phyloP scores from a whole-genome alignment of 2,888 invertebrate species.

The Prosopocoilus inquinatus region DNA sequence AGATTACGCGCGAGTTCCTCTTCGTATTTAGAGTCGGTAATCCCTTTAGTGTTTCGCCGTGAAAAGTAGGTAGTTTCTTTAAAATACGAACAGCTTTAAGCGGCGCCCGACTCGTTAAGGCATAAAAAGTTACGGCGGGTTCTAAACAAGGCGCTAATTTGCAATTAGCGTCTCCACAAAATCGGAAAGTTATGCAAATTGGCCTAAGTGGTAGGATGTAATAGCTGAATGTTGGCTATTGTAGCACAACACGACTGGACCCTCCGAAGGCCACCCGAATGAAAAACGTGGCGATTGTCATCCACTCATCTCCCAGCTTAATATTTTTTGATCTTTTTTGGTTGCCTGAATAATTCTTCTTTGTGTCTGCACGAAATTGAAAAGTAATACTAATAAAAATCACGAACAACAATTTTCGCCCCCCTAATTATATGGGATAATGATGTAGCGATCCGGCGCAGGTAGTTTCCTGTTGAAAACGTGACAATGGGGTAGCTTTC shows the following conservation, averaged over 20 bases:
- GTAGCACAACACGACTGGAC: slow-evolving; percentile 11
- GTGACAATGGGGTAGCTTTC: slow-evolving; percentile 38
- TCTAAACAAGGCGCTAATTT: slow-evolving; percentile 24
- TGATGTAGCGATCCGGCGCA: slow-evolving; percentile 7
- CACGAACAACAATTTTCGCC: no score
- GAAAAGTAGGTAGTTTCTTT: no score
- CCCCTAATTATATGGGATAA: not conserved
- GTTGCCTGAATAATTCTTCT: slow-evolving; percentile 13
- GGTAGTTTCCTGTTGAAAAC: slow-evolving; percentile 32
- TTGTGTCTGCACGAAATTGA: not conserved
- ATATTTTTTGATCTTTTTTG: not conserved
- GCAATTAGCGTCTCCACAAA: slow-evolving; percentile 22
- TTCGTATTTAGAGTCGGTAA: no score
- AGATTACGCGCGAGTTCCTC: no score
- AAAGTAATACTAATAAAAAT: no score
- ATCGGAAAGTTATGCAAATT: slow-evolving; percentile 21
- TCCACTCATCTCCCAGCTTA: slow-evolving; percentile 5
- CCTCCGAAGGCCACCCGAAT: no score
- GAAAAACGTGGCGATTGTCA: slow-evolving; percentile 8
- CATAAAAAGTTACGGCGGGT: slow-evolving; percentile 13
- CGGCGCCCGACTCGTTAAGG: not conserved
- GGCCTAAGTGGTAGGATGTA: slow-evolving; percentile 10
- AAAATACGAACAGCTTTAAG: no score
- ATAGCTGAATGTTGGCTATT: slow-evolving; percentile 5
- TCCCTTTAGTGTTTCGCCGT: no score